Evolutionary conservation across 1,140 invertebrate species (phyloP).

Genomic region (Lethrus apterus): DNA sequence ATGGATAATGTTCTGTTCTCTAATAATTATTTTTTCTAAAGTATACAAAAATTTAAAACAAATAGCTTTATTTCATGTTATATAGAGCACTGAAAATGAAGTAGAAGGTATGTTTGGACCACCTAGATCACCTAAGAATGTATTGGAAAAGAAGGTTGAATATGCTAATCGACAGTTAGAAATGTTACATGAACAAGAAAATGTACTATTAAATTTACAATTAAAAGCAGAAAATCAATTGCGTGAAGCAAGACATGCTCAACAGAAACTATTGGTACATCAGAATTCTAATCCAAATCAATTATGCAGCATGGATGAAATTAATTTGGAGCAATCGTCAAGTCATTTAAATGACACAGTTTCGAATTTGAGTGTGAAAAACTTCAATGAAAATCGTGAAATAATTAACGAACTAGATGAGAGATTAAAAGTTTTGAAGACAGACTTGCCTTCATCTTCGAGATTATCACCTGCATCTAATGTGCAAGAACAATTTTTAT

Average conservation of each 20-base stretch:
- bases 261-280: slow-evolving; percentile 28
- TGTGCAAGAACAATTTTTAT: slow-evolving; percentile 22
- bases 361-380: slow-evolving; percentile 6
- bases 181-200: slow-evolving; percentile 35
- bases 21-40: background rate
- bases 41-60: background rate
- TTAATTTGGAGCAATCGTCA: background rate
- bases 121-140: slow-evolving; percentile 21
- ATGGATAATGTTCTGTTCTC: background rate
- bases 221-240: slow-evolving; percentile 39
- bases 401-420: slow-evolving; percentile 30
- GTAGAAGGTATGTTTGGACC: slow-evolving; percentile 16
- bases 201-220: slow-evolving; percentile 32
- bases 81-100: slow-evolving; percentile 15
- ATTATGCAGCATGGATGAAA: background rate
- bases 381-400: slow-evolving; percentile 9
- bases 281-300: background rate
- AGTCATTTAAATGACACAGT: background rate
- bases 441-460: slow-evolving; percentile 7
- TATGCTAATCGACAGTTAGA: slow-evolving; percentile 30
- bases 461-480: slow-evolving; percentile 16
- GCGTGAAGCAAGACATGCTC: slow-evolving; percentile 33
- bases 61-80: background rate
- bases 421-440: slow-evolving; percentile 24
- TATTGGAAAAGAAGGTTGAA: slow-evolving; percentile 31